Evolutionary conservation across 2,113 vertebrate species (phyloP).

Genomic region (Tinamus guttatus): DNA sequence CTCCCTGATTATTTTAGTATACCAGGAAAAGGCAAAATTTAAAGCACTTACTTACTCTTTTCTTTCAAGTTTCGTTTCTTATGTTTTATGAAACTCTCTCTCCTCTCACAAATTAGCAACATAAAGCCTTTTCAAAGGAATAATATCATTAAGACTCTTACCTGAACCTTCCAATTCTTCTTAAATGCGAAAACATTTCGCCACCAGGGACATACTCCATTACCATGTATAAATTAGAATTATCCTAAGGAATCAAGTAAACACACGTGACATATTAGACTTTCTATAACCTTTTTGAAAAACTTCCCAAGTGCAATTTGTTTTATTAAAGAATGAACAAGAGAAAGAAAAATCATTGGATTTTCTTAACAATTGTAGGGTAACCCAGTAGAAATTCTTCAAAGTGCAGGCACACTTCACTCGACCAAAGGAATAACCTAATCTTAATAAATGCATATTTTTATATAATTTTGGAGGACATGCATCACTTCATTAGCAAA

Average conservation of each 20-base stretch:
- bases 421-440: neutral
- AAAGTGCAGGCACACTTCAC: neutral
- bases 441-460: neutral
- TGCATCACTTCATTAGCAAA: neutral
- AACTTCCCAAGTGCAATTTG: accelerated
- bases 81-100: neutral
- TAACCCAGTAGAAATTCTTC: neutral
- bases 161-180: conserved; percentile 99
- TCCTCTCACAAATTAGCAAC: neutral
- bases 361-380: neutral
- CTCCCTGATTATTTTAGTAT: neutral
- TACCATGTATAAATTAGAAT: conserved; percentile 99
- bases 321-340: neutral
- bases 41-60: neutral
- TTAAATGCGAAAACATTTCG: conserved; percentile 99
- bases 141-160: conserved; percentile 60
- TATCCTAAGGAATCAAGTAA: conserved; percentile 85
- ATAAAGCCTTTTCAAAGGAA: neutral
- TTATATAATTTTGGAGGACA: neutral
- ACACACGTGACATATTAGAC: neutral
- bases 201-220: conserved; percentile 99
- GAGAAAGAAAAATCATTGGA: neutral
- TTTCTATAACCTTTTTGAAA: neutral
- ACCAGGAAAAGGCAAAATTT: neutral
- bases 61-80: neutral